Base-by-base conservation (phyloP, 2,113 vertebrate species). In the Scomber colias region DNA sequence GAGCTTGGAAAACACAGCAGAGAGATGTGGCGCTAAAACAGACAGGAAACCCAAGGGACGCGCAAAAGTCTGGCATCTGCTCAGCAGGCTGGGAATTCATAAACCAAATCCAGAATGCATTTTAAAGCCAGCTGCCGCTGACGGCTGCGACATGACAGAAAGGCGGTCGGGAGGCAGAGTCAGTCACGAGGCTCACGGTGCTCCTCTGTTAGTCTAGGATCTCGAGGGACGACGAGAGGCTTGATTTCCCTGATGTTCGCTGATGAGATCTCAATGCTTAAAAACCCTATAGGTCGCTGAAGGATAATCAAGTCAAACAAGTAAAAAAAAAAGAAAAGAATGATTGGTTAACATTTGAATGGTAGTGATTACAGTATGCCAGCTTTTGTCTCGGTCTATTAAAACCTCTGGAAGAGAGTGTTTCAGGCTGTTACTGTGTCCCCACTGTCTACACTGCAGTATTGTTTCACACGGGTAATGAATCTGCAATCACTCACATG, bases 101-200 rank as follows among this genome's bases (percentile, higher is more conserved):
- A 86, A 89, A 90, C 74, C 71, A 85, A 78, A 87, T 80, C 85
- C 79, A 80, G 74, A 82, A 74, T 62, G 81, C 87, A 63, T 86
- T 83, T 89, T 87, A 90, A 83, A 91, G 83, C 89, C 92, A 90
- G 89, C 87, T 90, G 92, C 78, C 10, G 1, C 73, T 63, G 81
- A 86, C 71, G 75, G 81, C 86, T 84, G 84, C 56, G 11, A 57
- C 77, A 54, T 82, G 77, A 78, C 87, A 83, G 79, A 56, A 67
- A 65, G 60, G 61, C 68, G 56, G 61, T 71, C 27, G 45, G 62
- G 63, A 69, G 73, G 69, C 71, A 77, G 78, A 89, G 64, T 30
- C 83, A 68, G 80, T 81, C 81, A 64, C 30, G 4, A 48, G 62
- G 65, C 59, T 71, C 30, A 3, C 9, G 5, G 57, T 4, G 75